Evolutionary conservation across 2,113 vertebrate species (phyloP).

Genomic region (Empidonax alnorum): DNA sequence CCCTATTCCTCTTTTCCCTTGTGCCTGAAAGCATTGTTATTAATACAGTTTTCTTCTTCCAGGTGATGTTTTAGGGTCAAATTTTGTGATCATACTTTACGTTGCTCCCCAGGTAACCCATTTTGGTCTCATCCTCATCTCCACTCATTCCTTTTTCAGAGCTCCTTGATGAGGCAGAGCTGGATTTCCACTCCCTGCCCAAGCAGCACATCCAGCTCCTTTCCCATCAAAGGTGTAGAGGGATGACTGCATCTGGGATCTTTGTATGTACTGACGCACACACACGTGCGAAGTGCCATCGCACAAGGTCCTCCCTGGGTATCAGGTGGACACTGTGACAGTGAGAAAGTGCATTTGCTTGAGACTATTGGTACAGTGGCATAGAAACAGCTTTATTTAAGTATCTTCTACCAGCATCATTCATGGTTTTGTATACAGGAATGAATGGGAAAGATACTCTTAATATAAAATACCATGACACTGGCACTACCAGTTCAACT

Average conservation of each 20-base stretch:
- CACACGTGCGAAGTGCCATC: fast-evolving
- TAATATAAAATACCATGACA: not conserved
- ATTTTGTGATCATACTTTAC: not conserved
- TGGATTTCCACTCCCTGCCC: not conserved
- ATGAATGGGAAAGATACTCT: not conserved
- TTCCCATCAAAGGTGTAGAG: not conserved
- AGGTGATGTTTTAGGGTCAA: not conserved
- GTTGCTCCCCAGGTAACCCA: not conserved
- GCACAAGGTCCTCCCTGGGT: not conserved
- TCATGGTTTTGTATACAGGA: not conserved
- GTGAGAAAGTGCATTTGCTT: not conserved
- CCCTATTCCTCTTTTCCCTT: not conserved
- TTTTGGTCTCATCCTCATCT: not conserved
- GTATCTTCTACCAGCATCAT: not conserved
- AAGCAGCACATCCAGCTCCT: not conserved
- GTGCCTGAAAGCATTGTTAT: not conserved
- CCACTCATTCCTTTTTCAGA: not conserved
- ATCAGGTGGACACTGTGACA: not conserved
- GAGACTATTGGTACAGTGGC: not conserved
- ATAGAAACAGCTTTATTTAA: not conserved
- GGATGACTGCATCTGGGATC: not conserved
- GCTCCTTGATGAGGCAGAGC: not conserved
- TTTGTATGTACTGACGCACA: not conserved
- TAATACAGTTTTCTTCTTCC: not conserved
- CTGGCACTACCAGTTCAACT: not conserved